Percentiles rank a stretch among this genome's conserved stretches.
Evolutionary conservation across 2,113 vertebrate genomes (phyloP).

Genomic region (Myiozetetes cayanensis): DNA sequence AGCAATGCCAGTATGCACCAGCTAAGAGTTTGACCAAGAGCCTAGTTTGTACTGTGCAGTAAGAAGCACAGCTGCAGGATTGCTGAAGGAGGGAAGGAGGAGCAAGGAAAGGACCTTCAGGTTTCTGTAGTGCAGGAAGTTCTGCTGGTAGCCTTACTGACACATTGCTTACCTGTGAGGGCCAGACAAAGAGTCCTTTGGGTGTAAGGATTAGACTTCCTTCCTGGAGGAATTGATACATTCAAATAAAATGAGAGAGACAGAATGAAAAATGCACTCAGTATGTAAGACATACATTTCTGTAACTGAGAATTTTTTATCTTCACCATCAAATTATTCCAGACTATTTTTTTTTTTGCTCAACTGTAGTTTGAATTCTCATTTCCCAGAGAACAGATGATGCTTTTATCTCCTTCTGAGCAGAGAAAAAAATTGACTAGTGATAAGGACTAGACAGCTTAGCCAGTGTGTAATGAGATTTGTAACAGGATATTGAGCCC

Average conservation of each 20-base stretch:
- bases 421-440: background rate
- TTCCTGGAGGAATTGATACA: background rate
- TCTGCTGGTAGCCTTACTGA: background rate
- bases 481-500: constrained; percentile 48
- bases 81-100: background rate
- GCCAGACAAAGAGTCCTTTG: constrained; percentile 11
- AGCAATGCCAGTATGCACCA: background rate
- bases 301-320: constrained; percentile 35
- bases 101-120: background rate
- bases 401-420: constrained; percentile 21
- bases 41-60: background rate
- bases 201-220: background rate
- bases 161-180: background rate
- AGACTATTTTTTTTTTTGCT: background rate
- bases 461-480: constrained; percentile 13
- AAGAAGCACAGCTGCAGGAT: background rate
- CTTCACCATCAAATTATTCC: constrained; percentile 23
- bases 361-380: background rate
- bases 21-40: background rate
- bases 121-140: background rate
- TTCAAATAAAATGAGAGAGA: background rate
- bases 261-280: background rate
- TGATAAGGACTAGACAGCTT: background rate
- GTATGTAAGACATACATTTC: background rate
- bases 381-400: constrained; percentile 27